A percentile compares a stretch with the other conserved stretches of the same genome.
phyloP scores from a whole-genome alignment of 2,113 vertebrate genomes.

The Eretmochelys imbricata region DNA sequence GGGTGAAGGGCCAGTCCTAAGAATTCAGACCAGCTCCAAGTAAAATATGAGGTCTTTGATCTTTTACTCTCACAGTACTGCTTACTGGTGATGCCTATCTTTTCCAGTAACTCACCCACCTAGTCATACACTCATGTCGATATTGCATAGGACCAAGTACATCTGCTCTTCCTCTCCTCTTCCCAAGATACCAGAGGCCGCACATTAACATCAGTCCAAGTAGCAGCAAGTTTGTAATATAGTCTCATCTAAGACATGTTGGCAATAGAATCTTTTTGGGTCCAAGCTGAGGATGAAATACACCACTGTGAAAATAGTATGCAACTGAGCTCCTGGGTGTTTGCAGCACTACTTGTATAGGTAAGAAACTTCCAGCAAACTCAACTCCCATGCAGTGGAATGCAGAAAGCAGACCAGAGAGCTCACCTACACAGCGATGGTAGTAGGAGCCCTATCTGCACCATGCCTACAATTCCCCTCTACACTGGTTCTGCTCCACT shows the following conservation, averaged over 20 bases:
- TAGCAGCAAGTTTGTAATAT: not conserved
- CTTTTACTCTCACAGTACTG: not conserved
- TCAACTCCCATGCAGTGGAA: not conserved
- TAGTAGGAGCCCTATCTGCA: not conserved
- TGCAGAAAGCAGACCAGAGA: not conserved
- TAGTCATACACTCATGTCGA: not conserved
- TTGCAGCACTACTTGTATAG: not conserved
- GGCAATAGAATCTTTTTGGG: not conserved
- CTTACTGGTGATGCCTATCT: not conserved
- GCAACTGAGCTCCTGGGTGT: not conserved
- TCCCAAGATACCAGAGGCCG: not conserved
- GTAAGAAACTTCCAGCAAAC: not conserved
- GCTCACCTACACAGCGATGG: not conserved
- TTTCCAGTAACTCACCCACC: not conserved
- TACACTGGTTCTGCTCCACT: too few relatives aligned
- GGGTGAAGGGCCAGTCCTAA: not conserved
- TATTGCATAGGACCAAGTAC: not conserved
- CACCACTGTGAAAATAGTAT: too few relatives aligned
- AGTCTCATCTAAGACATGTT: not conserved
- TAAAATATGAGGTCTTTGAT: not conserved
- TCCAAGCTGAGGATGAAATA: not conserved
- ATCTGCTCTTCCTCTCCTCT: not conserved
- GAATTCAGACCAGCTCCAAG: not conserved
- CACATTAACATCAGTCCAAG: not conserved
- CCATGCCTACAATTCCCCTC: not conserved